A percentile compares a stretch with the other conserved stretches of the same genome.
Evolutionary conservation across 2,113 vertebrate genomes (phyloP).

Genomic region (Eretmochelys imbricata): DNA sequence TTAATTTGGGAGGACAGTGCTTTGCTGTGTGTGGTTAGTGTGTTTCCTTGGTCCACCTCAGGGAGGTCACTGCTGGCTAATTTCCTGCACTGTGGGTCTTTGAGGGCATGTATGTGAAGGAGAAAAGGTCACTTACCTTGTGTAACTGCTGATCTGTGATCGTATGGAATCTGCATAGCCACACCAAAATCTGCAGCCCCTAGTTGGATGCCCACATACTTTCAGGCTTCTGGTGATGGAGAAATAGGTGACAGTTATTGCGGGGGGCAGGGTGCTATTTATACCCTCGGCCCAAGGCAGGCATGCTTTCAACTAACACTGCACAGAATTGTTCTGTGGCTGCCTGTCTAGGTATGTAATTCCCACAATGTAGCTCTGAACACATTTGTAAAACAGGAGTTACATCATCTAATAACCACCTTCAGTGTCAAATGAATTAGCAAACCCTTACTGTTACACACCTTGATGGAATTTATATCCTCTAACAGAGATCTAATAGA

Average conservation of each 20-base stretch:
- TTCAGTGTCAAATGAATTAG: not conserved
- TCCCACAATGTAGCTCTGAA: no score
- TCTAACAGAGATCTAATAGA: not conserved
- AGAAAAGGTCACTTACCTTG: not conserved
- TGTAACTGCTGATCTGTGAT: not conserved
- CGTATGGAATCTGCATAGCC: not conserved
- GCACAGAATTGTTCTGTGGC: not conserved
- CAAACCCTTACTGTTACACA: no score
- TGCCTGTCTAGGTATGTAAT: not conserved
- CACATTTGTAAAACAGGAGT: not conserved
- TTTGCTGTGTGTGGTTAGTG: not conserved
- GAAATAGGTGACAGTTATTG: not conserved
- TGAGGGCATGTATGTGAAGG: not conserved
- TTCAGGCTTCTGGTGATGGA: not conserved
- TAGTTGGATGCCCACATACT: not conserved
- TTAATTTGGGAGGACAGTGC: not conserved
- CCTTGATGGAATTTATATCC: no score
- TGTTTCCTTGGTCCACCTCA: not conserved
- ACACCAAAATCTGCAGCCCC: not conserved
- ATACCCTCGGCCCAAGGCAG: not conserved
- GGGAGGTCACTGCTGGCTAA: not conserved
- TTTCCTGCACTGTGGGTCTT: no score
- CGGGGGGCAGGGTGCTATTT: not conserved
- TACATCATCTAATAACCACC: not conserved
- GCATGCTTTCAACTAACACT: not conserved